These are phyloP conservation scores for Calephelis virginiensis DNA, from an alignment of 1,140 invertebrate species.

Conservation along the genomic window DNA sequence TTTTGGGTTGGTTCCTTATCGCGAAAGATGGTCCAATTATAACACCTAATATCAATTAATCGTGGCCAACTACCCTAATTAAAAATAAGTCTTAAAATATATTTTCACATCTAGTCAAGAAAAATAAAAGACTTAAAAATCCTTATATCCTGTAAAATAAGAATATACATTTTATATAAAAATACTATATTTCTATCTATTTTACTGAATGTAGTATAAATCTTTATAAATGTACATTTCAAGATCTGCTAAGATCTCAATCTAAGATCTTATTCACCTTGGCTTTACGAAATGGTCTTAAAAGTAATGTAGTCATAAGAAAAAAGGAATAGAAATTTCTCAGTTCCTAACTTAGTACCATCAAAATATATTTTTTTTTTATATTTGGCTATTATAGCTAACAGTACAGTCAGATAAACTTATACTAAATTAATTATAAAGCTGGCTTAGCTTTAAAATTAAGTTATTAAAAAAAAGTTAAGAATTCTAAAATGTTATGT, in stretches of 20 bases:
- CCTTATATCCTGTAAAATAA: conserved; percentile 10
- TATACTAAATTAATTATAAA: too few species aligned
- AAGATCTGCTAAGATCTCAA: not conserved
- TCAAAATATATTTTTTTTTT: too few species aligned
- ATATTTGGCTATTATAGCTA: too few species aligned
- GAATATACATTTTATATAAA: conserved; percentile 8
- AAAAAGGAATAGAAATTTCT: too few species aligned
- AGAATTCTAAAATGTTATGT: too few species aligned
- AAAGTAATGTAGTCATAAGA: not conserved
- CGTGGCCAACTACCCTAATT: conserved; percentile 4
- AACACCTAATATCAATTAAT: not conserved
- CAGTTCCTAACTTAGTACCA: too few species aligned
- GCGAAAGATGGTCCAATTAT: too few species aligned
- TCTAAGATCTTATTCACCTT: not conserved
- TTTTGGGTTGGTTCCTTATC: too few species aligned
- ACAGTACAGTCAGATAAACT: too few species aligned
- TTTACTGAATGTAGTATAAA: conserved; percentile 5
- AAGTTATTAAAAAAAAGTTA: too few species aligned
- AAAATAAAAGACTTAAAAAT: conserved; percentile 4
- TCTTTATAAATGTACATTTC: not conserved
- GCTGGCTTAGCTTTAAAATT: too few species aligned
- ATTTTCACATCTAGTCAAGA: conserved; percentile 18
- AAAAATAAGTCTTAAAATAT: conserved; percentile 8
- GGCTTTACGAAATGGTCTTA: not conserved
- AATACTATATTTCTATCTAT: conserved; percentile 9